phyloP scores from a whole-genome alignment of 2,888 invertebrate species.

The Ethmia dodecea region DNA sequence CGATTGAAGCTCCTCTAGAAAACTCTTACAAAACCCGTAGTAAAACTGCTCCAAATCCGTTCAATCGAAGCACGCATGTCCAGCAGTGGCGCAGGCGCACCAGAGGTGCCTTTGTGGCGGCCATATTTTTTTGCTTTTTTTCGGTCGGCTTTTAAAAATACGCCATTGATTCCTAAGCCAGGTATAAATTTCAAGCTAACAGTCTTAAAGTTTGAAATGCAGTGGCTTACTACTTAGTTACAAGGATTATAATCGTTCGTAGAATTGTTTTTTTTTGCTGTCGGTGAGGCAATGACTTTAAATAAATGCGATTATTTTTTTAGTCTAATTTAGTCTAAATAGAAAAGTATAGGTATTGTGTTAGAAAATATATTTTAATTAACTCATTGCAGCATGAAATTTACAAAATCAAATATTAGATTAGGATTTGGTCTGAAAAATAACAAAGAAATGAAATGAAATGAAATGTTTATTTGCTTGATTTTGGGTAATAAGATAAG shows the following conservation, averaged over 20 bases:
- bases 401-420: no score
- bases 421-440: no score
- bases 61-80: conserved; percentile 61
- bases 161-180: conserved; percentile 67
- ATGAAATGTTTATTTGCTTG: no score
- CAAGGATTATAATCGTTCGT: conserved; percentile 14
- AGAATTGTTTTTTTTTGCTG: background rate
- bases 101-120: conserved; percentile 66
- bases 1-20: no score
- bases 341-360: no score
- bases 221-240: conserved; percentile 31
- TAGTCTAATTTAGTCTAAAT: no score
- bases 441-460: no score
- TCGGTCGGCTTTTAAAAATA: conserved; percentile 53
- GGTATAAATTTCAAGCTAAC: conserved; percentile 61
- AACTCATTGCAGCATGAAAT: no score
- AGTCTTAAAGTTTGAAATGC: conserved; percentile 40
- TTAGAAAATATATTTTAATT: no score
- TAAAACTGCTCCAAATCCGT: conserved; percentile 19
- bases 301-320: no score
- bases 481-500: no score
- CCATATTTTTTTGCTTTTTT: conserved; percentile 67
- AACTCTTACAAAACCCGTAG: conserved; percentile 1
- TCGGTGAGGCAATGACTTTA: no score
- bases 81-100: conserved; percentile 53